phyloP scores from a whole-genome alignment of 2,888 invertebrate species.

The Teleogryllus oceanicus region DNA sequence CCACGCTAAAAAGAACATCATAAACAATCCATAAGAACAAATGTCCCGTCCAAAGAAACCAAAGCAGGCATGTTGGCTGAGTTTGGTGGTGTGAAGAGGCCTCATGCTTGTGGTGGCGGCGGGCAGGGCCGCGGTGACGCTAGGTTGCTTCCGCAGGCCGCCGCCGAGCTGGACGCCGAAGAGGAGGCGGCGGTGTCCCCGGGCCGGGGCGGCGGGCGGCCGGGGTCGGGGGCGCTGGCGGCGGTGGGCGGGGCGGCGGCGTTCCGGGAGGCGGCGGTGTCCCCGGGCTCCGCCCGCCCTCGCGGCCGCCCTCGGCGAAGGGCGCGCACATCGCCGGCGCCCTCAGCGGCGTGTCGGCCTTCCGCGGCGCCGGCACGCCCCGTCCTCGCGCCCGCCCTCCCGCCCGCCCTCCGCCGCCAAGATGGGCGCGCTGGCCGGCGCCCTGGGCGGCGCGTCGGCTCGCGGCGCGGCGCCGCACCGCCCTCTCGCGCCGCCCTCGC shows the following conservation, averaged over 20 bases:
- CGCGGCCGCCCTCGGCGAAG: constrained; percentile 5
- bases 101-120: too few species aligned
- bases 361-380: background rate
- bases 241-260: background rate
- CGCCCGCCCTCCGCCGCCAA: background rate
- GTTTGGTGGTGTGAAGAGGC: too few species aligned
- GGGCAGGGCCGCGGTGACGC: too few species aligned
- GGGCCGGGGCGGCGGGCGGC: too few species aligned
- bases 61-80: too few species aligned
- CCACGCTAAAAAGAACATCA: too few species aligned
- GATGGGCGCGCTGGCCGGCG: background rate
- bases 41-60: too few species aligned
- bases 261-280: background rate
- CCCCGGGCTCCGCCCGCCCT: constrained; percentile 18
- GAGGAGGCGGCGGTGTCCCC: too few species aligned
- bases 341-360: background rate
- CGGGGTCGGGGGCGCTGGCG: background rate
- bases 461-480: background rate
- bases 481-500: background rate
- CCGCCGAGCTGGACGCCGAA: too few species aligned
- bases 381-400: background rate
- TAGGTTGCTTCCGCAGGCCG: too few species aligned
- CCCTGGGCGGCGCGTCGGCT: background rate
- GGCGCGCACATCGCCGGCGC: background rate
- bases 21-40: too few species aligned